A percentile compares a stretch with the other conserved stretches of the same genome.
phyloP scores from a whole-genome alignment of 2,113 vertebrate species.

The Gnathonemus longibarbis region DNA sequence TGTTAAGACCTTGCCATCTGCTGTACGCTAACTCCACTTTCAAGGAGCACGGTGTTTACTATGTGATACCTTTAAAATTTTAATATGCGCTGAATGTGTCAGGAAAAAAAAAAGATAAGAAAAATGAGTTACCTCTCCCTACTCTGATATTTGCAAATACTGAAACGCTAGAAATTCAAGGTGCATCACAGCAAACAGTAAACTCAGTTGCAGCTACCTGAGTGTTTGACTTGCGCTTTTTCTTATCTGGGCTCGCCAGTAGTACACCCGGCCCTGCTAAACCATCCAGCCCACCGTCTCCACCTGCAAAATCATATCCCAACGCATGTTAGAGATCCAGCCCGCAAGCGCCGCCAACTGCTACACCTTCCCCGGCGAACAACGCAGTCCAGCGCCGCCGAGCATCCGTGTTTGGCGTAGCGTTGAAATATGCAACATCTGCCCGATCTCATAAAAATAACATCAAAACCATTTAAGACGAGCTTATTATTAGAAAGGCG shows the following conservation, averaged over 20 bases:
- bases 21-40: neutral
- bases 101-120: neutral
- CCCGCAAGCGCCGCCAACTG: neutral
- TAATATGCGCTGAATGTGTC: neutral
- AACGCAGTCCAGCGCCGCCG: neutral
- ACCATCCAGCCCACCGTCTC: conserved; percentile 69
- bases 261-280: conserved; percentile 69
- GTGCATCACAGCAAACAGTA: conserved; percentile 8
- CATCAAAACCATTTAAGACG: neutral
- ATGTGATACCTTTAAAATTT: neutral
- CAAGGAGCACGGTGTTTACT: neutral
- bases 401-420: neutral
- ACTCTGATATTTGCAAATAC: neutral
- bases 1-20: neutral
- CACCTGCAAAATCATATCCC: conserved; percentile 55
- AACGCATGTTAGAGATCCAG: conserved; percentile 13
- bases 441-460: neutral
- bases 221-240: conserved; percentile 67
- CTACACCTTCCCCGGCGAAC: neutral
- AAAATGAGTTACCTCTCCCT: neutral
- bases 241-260: conserved; percentile 75
- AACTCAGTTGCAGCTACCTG: conserved; percentile 58
- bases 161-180: conserved; percentile 4
- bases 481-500: neutral
- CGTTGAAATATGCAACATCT: neutral